A percentile compares a stretch with the other conserved stretches of the same genome.
Conservation (phyloP, 1,140 invertebrate species). For the Nomia melanderi region DNA sequence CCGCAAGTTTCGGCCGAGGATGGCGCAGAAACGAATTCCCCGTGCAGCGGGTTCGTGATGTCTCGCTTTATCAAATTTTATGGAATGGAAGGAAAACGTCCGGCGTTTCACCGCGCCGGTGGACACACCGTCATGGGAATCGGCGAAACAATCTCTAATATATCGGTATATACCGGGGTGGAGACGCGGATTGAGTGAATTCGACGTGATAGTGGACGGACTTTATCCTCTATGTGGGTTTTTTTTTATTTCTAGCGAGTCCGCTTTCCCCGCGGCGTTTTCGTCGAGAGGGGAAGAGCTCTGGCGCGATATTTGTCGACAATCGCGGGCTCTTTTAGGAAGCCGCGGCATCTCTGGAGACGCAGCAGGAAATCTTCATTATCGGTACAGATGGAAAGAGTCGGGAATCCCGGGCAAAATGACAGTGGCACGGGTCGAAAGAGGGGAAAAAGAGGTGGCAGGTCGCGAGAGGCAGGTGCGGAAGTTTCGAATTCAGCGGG, state of each 20-base stretch:
- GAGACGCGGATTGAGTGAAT: conserved; percentile 46
- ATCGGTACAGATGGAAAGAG: conserved; percentile 17
- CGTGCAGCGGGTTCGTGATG: neutral
- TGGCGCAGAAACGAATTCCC: no score
- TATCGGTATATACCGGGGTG: conserved; percentile 24
- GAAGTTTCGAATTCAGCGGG: conserved; percentile 40
- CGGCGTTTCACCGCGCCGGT: no score
- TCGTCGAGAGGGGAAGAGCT: neutral
- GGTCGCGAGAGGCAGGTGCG: conserved; percentile 19
- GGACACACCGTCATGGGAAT: conserved; percentile 13
- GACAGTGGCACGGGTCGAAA: neutral
- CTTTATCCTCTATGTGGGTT: neutral
- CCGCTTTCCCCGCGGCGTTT: neutral
- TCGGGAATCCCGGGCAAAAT: conserved; percentile 20
- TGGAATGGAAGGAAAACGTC: conserved; percentile 38
- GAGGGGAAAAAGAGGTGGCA: neutral
- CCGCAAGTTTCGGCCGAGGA: neutral
- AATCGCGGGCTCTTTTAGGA: neutral
- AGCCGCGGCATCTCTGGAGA: conserved; percentile 23
- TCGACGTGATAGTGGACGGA: conserved; percentile 21
- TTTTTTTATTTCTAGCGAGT: no score
- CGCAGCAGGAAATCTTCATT: conserved; percentile 25
- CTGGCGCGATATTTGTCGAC: neutral
- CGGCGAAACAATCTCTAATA: conserved; percentile 42
- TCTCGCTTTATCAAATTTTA: conserved; percentile 54